Evolutionary conservation across 1,140 invertebrate species (phyloP).

Genomic region (Sarcophaga peregrina): DNA sequence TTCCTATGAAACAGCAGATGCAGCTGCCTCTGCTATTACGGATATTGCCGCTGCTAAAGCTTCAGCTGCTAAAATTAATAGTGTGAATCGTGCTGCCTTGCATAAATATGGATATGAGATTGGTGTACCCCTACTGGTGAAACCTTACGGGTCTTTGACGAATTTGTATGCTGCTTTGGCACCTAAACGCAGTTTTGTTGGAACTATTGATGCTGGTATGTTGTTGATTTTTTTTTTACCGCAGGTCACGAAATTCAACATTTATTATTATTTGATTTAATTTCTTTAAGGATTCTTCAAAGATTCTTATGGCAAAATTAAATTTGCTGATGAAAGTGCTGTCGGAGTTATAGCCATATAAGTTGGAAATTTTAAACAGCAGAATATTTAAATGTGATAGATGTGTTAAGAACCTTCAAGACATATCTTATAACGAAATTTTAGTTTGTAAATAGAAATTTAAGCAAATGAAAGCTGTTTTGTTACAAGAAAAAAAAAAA

Average conservation of each 20-base stretch:
- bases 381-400: neutral
- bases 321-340: slow-evolving; percentile 38
- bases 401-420: neutral
- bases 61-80: slow-evolving; percentile 57
- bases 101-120: slow-evolving; percentile 61
- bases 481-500: slow-evolving; percentile 2
- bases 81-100: slow-evolving; percentile 52
- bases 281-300: slow-evolving; percentile 40
- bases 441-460: slow-evolving; percentile 22
- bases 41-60: slow-evolving; percentile 59
- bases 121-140: slow-evolving; percentile 55
- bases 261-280: neutral
- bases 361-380: neutral
- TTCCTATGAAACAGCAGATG: slow-evolving; percentile 54
- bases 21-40: slow-evolving; percentile 58
- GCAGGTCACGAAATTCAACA: slow-evolving; percentile 43
- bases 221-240: slow-evolving; percentile 21
- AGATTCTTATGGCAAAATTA: slow-evolving; percentile 40
- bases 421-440: neutral
- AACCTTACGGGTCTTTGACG: slow-evolving; percentile 55
- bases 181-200: slow-evolving; percentile 61
- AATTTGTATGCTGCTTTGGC: slow-evolving; percentile 57
- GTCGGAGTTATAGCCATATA: slow-evolving; percentile 41
- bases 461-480: neutral
- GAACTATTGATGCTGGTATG: slow-evolving; percentile 61